These are phyloP conservation scores for Caenorhabditis elegans DNA, from an alignment of 1,140 invertebrate species.

Conservation along the genomic window DNA sequence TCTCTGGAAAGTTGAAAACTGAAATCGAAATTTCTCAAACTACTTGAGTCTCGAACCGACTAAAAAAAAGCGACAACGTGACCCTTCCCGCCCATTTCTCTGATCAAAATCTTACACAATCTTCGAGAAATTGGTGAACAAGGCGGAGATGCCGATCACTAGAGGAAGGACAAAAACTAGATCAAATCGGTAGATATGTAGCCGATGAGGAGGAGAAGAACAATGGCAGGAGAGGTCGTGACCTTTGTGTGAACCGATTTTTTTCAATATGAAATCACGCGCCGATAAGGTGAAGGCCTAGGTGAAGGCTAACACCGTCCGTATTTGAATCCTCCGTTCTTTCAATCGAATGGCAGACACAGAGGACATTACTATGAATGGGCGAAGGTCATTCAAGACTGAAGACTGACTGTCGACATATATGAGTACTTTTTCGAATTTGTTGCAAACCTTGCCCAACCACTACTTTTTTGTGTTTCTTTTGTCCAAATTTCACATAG, in stretches of 20 bases:
- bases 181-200: not conserved
- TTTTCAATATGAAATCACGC: not conserved
- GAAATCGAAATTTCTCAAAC: no score
- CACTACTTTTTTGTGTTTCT: not conserved
- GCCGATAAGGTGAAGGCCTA: not conserved
- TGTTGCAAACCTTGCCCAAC: no score
- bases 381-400: not conserved
- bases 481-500: not conserved
- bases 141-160: not conserved
- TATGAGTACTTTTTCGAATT: no score
- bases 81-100: not conserved
- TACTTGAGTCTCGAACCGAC: not conserved
- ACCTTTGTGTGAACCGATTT: not conserved
- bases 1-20: no score
- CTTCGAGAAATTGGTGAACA: not conserved
- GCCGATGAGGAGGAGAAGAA: not conserved
- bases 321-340: not conserved
- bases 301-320: not conserved
- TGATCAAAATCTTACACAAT: constrained; percentile 7
- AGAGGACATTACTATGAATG: not conserved
- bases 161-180: not conserved
- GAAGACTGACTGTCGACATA: no score
- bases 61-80: not conserved
- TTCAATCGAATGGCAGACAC: not conserved
- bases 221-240: not conserved